Base-by-base conservation (phyloP, 2,888 invertebrate species). In the Dolichopus griseipennis region DNA sequence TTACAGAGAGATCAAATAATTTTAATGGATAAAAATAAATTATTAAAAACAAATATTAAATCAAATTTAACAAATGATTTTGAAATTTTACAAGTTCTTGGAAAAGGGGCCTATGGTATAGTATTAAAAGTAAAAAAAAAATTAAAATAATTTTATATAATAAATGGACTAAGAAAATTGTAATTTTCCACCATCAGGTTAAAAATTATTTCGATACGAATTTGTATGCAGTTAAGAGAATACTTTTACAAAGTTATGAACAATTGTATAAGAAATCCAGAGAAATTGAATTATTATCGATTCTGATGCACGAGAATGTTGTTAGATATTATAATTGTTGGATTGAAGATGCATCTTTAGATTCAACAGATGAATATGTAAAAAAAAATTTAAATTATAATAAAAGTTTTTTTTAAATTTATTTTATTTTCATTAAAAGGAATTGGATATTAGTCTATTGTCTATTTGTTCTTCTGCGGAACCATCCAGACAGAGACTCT, bases 311-410 rank as follows among this genome's bases (percentile, higher is more conserved):
- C 81, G 97, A 97, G 79, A 97, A 98, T 82, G 95, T 99, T 6
- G 98, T 99, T 0, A 85, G 97, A 7, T 97, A 96, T 81, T 97
- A 91, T 79, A 95, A 95, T 79, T 96, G 97, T 0, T 98, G 98
- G 98, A 94, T 97, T 66, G 98, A 98, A 79, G 88, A 85, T 74
- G 81, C 83, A 0, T 81, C 75, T 65, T 75, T 76, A 22, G 68
- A 84, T 80, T 70, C 80, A 71, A 74, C 78, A 2, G 77, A 76
- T 8, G 78, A 79, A 70, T 85, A 87, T 66, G 86, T 85, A 27
- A 4, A 27, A 27, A 27, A 5, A 27, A 27, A 27, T 4, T n/a
- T 27, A 27, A 27, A 80, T 20, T 61, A 7, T 20, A 1, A 20
- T 18, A 7, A 21, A 21, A 20, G 9, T 21, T 61, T 6, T 12